Evolutionary conservation across 1,140 invertebrate genomes (phyloP).

Genomic region (Asobara japonica): DNA sequence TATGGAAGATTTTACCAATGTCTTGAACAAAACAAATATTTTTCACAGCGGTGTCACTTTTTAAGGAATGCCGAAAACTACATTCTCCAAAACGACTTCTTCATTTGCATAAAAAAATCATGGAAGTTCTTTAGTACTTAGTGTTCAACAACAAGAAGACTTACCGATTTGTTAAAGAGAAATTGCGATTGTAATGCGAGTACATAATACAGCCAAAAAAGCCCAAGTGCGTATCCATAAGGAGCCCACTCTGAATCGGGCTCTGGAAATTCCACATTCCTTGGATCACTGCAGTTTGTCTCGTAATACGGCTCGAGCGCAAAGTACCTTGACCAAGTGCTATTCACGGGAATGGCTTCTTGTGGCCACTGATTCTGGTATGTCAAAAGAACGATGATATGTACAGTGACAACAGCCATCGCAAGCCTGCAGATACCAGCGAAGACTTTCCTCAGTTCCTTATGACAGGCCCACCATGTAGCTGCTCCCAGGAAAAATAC

Average conservation of each 20-base stretch:
- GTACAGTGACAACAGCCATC: conserved; percentile 78
- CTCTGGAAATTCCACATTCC: conserved; percentile 70
- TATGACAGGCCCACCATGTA: conserved; percentile 89
- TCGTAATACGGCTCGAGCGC: conserved; percentile 72
- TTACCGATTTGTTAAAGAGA: conserved; percentile 76
- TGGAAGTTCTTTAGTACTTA: background rate
- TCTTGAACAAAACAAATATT: too few species aligned
- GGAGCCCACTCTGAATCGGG: conserved; percentile 72
- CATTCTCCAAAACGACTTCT: background rate
- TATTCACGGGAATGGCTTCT: conserved; percentile 75
- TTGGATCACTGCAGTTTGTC: conserved; percentile 72
- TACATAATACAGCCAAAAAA: conserved; percentile 80
- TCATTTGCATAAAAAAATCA: background rate
- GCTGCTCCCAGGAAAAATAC: conserved; percentile 84
- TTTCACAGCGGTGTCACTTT: too few species aligned
- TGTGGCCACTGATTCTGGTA: conserved; percentile 91
- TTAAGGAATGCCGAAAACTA: too few species aligned
- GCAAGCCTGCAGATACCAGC: conserved; percentile 77
- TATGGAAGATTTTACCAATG: too few species aligned
- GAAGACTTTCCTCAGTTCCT: conserved; percentile 77
- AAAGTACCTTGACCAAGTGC: conserved; percentile 77
- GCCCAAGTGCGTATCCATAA: conserved; percentile 78
- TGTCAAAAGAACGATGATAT: conserved; percentile 80
- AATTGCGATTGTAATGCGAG: conserved; percentile 77
- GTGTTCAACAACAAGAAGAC: conserved; percentile 28